These are phyloP conservation scores for Andricus curvator DNA, from an alignment of 2,888 invertebrate species.

Conservation along the genomic window DNA sequence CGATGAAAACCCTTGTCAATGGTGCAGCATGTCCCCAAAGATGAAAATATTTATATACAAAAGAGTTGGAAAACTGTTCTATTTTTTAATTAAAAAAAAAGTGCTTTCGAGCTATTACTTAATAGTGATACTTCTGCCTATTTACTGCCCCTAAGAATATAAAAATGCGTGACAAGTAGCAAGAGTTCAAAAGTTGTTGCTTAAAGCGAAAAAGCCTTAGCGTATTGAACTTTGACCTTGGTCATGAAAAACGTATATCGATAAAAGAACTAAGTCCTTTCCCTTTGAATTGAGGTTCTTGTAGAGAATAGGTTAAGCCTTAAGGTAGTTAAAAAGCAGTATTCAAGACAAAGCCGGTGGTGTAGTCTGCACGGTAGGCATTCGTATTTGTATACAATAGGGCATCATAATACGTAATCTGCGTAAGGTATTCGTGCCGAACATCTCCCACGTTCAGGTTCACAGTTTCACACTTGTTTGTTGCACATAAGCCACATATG, in stretches of 20 bases:
- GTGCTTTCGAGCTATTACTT: too few relatives aligned
- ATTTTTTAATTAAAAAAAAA: too few relatives aligned
- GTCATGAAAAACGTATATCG: background rate
- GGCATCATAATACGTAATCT: conserved; percentile 75
- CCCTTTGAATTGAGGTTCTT: background rate
- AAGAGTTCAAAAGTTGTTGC: too few relatives aligned
- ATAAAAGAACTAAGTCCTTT: background rate
- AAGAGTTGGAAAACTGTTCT: too few relatives aligned
- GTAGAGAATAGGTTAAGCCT: conserved; percentile 34
- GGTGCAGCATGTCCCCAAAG: too few relatives aligned
- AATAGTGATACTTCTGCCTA: too few relatives aligned
- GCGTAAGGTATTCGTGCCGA: conserved; percentile 71
- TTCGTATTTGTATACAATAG: conserved; percentile 77
- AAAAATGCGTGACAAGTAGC: too few relatives aligned
- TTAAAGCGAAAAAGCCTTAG: too few relatives aligned
- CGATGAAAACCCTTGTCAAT: too few relatives aligned
- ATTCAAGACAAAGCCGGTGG: conserved; percentile 57
- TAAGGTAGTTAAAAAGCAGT: conserved; percentile 43
- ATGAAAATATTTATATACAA: too few relatives aligned
- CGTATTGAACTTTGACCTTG: background rate
- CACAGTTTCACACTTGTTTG: conserved; percentile 44
- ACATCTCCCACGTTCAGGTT: conserved; percentile 70
- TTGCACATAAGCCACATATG: conserved; percentile 38
- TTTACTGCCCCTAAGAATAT: too few relatives aligned
- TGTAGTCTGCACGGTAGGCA: conserved; percentile 55